Evolutionary conservation across 2,888 invertebrate species (phyloP), one percentile per base, ranked within the genome.

Genomic region (Scaptomyza tumidula): DNA sequence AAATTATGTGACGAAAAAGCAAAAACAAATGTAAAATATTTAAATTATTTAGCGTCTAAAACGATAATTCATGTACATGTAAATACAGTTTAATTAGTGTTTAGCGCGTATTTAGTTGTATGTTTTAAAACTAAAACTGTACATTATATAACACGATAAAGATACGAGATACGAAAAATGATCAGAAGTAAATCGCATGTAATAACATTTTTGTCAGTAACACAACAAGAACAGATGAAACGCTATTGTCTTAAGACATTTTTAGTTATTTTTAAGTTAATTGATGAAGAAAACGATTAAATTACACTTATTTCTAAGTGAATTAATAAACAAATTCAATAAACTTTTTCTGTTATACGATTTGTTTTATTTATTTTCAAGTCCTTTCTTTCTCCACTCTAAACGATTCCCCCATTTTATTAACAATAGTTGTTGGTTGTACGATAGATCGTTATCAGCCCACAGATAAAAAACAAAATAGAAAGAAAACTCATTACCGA

Each of bases 181-280:
- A 66, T 75, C 68, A 61, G 57, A 78, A 75, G 45, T 66, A 69
- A 76, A 69, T 68, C 67, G 73, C 71, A 85, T 75, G 60, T 55
- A 77, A 85, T 57, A 58, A 60, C 41, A 54, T 69, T 75, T 76
- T 75, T 76, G 76, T 76, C 76, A 76, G 69, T 74, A 81, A 75
- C 73, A 79, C 72, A 84, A 66, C 61, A 72, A 69, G 69, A 67
- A 71, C 71, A 71, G 67, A 78, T 56, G 66, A 83, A 86, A 71
- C 81, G 86, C 83, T 85, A 80, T 76, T 77, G 74, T 76, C 78
- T 86, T 86, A 86, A 86, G 86, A 82, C 81, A 86, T 85, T 86
- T 86, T 85, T 85, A 85, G 87, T 87, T 83, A 88, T 81, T 83
- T 86, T 86, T 89, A 88, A 89, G 85, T 89, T 89, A 86, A 74